phyloP scores from a whole-genome alignment of 2,113 vertebrate species.

The Reinhardtius hippoglossoides region DNA sequence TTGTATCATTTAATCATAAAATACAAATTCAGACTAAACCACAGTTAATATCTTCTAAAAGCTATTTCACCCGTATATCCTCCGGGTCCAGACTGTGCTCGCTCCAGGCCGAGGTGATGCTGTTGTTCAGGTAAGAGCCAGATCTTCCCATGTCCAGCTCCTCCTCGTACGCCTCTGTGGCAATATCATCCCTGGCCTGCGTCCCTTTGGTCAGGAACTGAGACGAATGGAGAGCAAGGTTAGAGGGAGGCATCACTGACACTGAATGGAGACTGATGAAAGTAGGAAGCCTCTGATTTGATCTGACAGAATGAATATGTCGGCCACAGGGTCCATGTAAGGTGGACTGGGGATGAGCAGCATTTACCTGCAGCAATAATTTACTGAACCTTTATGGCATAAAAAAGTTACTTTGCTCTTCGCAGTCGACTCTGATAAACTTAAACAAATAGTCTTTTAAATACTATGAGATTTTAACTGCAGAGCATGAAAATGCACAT shows the following conservation, averaged over 20 bases:
- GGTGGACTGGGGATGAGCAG: background rate
- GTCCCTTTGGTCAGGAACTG: conserved; percentile 95
- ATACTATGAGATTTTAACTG: background rate
- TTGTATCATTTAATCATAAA: too few species aligned
- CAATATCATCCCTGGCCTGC: conserved; percentile 94
- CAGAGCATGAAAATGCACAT: background rate
- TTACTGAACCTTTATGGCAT: background rate
- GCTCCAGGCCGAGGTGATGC: conserved; percentile 98
- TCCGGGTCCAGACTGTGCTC: conserved; percentile 98
- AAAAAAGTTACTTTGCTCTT: background rate
- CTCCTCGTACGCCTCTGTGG: conserved; percentile 96
- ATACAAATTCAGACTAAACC: too few species aligned
- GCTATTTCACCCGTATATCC: conserved; percentile 90
- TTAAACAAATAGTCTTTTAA: background rate
- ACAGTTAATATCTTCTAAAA: background rate
- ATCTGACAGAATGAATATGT: background rate
- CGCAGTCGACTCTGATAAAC: background rate
- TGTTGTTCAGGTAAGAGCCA: conserved; percentile 97
- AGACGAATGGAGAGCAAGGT: conserved; percentile 28
- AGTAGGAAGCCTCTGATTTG: background rate
- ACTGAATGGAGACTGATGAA: background rate
- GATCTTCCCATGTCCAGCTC: conserved; percentile 97
- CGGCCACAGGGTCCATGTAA: background rate
- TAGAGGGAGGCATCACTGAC: conserved; percentile 3
- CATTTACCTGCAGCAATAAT: background rate